Evolutionary conservation across 1,140 invertebrate genomes (phyloP), one percentile per base, ranked within the genome.

Genomic region (Papilio aristodemus): DNA sequence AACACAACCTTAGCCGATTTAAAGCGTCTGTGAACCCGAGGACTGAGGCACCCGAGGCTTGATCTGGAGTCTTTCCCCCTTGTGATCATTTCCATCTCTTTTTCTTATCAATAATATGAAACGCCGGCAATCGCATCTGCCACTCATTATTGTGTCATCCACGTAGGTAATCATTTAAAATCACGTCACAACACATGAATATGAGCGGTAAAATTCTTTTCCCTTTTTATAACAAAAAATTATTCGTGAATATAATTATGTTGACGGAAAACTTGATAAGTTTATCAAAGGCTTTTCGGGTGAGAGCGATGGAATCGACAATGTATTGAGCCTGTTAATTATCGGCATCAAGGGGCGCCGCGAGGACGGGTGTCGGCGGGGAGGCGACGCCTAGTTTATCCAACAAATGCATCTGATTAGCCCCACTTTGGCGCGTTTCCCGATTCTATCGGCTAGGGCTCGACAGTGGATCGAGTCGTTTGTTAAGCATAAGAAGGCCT

Each of bases 401-500:
- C 79, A 83, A 87, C 86, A 84, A 89, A 89, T 89, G 81, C 77
- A 75, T 73, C 81, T 87, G 85, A 89, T 87, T 86, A 88, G 84
- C 74, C 71, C 54, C 78, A 80, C 84, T 88, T 86, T 88, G 86
- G 67, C 67, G 62, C 59, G 67, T 66, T 68, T 36, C 59, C 70
- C 71, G 73, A 68, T 74, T 25, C 25, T 17, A 66, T 66, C 25
- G 63, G 27, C 27, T 17, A 19, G 7, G 19, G 25, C 14, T 43
- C 25, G 22, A 66, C 39, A 5, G 7, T 14, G 27, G 22, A 8
- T 36, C 22, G 13, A 14, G 8, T 41, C 9, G 13, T 13, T n/a
- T 32, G 27, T 58, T 32, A 8, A 58, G 8, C 8, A 37, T 10
- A 62, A 62, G 27, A 39, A 19, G 43, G 43, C 6, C 32, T 59